Evolutionary conservation across 2,888 invertebrate species (phyloP).

Genomic region (Agrotis ipsilon): DNA sequence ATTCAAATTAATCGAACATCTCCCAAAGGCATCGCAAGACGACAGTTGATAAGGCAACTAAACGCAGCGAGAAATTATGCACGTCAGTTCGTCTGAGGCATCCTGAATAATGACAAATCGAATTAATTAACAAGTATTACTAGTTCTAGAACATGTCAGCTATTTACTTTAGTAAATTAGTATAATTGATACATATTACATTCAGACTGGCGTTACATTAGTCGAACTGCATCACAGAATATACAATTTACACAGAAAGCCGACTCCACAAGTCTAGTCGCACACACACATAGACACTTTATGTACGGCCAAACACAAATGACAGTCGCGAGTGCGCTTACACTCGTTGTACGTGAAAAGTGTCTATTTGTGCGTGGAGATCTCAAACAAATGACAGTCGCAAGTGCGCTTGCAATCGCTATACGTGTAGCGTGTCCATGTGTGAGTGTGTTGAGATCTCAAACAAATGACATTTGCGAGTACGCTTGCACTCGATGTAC

Average conservation of each 20-base stretch:
- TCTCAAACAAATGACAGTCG: too few relatives aligned
- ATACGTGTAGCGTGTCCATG: too few relatives aligned
- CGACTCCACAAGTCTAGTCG: fast-evolving
- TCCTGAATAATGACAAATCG: constrained; percentile 36
- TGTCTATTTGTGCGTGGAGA: too few relatives aligned
- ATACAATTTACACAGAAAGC: not conserved
- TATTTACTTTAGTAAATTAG: constrained; percentile 39
- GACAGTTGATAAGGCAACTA: constrained; percentile 31
- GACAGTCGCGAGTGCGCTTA: not conserved
- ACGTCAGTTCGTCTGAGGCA: constrained; percentile 24
- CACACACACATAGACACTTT: not conserved
- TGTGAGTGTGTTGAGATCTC: too few relatives aligned
- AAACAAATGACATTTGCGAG: not conserved
- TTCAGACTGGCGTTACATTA: constrained; percentile 13
- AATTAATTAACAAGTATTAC: constrained; percentile 43
- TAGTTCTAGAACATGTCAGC: constrained; percentile 27
- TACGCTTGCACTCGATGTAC: too few relatives aligned
- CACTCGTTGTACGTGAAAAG: too few relatives aligned
- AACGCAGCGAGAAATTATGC: constrained; percentile 31
- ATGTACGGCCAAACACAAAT: not conserved
- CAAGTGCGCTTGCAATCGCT: too few relatives aligned
- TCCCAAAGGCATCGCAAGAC: constrained; percentile 10
- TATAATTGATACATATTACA: constrained; percentile 45
- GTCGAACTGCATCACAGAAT: not conserved
- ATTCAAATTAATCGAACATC: constrained; percentile 24